Conservation (phyloP, 2,113 vertebrate species). For the Psophia crepitans region DNA sequence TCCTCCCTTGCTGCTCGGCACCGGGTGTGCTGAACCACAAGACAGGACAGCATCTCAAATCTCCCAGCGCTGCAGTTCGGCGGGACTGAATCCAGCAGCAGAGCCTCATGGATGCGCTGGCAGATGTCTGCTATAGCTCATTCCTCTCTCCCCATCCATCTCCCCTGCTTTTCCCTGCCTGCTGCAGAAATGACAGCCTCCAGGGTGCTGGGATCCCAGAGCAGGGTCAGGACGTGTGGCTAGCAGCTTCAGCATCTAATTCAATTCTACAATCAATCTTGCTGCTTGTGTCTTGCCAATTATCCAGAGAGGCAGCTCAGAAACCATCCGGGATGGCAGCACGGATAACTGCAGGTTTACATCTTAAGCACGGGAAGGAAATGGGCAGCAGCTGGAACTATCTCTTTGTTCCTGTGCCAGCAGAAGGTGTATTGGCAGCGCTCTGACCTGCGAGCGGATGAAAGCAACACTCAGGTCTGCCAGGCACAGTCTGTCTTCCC, state of each 20-base stretch:
- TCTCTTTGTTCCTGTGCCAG: background rate
- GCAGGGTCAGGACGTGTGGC: background rate
- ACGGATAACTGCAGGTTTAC: background rate
- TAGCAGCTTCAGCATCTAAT: background rate
- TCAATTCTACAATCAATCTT: background rate
- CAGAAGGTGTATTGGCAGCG: background rate
- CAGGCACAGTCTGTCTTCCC: background rate
- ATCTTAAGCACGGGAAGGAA: background rate
- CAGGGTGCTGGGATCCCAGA: background rate
- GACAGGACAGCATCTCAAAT: background rate
- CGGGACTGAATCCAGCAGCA: background rate
- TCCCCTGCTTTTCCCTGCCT: background rate
- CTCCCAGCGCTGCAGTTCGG: background rate
- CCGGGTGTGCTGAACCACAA: background rate
- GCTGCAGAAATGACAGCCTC: background rate
- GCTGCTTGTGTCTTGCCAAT: background rate
- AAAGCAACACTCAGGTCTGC: background rate
- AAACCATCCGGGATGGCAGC: background rate
- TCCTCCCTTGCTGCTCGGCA: background rate
- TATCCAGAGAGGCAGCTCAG: background rate
- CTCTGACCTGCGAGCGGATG: background rate
- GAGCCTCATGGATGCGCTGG: background rate
- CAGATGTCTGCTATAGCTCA: background rate
- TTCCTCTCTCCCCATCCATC: background rate
- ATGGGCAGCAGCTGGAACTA: background rate